These are phyloP conservation scores for Drosophila nr. fundita DNA, from an alignment of 2,888 invertebrate species.

Conservation along the genomic window DNA sequence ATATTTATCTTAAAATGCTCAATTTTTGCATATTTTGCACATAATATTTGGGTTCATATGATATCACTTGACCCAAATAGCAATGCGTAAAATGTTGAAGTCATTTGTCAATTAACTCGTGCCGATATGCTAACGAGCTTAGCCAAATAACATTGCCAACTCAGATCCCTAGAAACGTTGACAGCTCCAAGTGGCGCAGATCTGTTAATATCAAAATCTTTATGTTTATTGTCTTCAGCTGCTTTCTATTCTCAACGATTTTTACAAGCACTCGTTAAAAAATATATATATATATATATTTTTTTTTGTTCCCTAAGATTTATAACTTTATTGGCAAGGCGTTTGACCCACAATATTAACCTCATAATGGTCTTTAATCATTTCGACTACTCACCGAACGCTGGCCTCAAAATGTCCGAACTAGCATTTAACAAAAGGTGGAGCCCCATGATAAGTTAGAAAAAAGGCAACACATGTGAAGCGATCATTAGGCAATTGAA, in stretches of 20 bases:
- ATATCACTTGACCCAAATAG: conserved; percentile 63
- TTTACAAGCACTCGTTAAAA: conserved; percentile 28
- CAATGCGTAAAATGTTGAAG: conserved; percentile 36
- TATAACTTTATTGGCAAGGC: conserved; percentile 52
- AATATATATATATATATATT: background rate
- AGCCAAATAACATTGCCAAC: conserved; percentile 20
- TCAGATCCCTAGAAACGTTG: conserved; percentile 34
- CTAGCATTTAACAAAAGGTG: background rate
- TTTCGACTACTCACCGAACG: conserved; percentile 20
- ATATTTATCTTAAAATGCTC: conserved; percentile 38
- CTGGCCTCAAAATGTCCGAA: conserved; percentile 22
- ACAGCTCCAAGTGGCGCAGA: conserved; percentile 49
- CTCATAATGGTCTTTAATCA: conserved; percentile 18
- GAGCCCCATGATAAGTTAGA: conserved; percentile 1
- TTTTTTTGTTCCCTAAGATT: conserved; percentile 37
- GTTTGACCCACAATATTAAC: conserved; percentile 37
- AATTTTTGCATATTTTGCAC: conserved; percentile 55
- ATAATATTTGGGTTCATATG: conserved; percentile 8
- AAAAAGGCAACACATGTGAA: conserved; percentile 11
- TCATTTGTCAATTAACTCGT: conserved; percentile 66
- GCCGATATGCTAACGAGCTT: conserved; percentile 32
- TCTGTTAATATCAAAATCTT: conserved; percentile 48
- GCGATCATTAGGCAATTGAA: conserved; percentile 21
- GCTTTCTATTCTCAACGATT: conserved; percentile 62
- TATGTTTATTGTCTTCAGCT: conserved; percentile 65